phyloP scores from a whole-genome alignment of 2,888 invertebrate species.

The Nezara viridula region DNA sequence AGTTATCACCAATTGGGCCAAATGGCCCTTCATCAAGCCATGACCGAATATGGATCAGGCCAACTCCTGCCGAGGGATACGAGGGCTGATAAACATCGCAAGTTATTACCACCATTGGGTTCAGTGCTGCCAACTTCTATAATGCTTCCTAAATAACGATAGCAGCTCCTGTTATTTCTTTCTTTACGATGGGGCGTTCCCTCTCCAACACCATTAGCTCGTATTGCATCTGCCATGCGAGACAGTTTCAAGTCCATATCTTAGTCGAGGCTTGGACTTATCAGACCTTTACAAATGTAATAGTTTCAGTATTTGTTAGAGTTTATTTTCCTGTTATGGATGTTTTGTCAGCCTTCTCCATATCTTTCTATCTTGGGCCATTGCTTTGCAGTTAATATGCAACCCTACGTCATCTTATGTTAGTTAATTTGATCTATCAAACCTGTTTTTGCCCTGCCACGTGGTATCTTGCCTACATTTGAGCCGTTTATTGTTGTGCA shows the following conservation, averaged over 20 bases:
- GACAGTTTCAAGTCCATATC: neutral
- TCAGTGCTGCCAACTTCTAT: constrained; percentile 18
- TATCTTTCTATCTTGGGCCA: too few species aligned
- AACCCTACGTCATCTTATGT: too few species aligned
- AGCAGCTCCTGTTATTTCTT: constrained; percentile 6
- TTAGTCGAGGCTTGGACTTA: neutral
- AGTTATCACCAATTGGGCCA: constrained; percentile 18
- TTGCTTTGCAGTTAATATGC: too few species aligned
- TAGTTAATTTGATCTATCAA: too few species aligned
- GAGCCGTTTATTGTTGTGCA: too few species aligned
- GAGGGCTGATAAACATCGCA: constrained; percentile 25
- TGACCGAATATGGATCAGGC: constrained; percentile 24
- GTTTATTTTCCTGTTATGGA: too few species aligned
- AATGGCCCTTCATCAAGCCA: constrained; percentile 29
- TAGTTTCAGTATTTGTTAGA: neutral
- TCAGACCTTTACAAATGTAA: neutral
- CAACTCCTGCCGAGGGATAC: neutral
- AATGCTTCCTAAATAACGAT: constrained; percentile 19
- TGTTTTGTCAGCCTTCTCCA: too few species aligned
- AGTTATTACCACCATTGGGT: constrained; percentile 19
- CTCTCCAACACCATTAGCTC: neutral
- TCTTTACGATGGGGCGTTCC: constrained; percentile 8
- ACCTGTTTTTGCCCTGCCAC: too few species aligned
- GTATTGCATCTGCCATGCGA: constrained; percentile 1
- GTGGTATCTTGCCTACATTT: too few species aligned